A percentile compares a stretch with the other conserved stretches of the same genome.
Conservation (phyloP, 1,140 invertebrate species). For the Coelopa frigida region DNA sequence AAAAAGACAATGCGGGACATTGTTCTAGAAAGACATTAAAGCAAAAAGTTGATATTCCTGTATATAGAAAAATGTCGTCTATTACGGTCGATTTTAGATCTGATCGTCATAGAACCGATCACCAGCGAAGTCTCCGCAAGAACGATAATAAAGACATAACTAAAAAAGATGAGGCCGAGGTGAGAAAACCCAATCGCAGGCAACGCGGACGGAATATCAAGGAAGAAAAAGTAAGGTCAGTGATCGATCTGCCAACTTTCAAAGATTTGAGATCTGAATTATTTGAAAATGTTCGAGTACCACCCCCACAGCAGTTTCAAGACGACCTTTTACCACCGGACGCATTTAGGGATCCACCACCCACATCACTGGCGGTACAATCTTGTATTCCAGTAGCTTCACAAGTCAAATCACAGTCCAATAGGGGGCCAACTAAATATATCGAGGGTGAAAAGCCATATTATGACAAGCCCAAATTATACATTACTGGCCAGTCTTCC, state of each 20-base stretch:
- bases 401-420: constrained; percentile 15
- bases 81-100: constrained; percentile 29
- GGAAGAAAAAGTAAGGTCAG: too few species aligned
- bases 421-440: background rate
- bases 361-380: constrained; percentile 1
- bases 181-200: too few species aligned
- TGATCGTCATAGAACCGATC: too few species aligned
- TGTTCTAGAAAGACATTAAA: background rate
- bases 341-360: constrained; percentile 56
- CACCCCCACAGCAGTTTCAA: constrained; percentile 77
- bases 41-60: constrained; percentile 11
- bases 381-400: too few species aligned
- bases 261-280: too few species aligned
- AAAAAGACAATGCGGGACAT: constrained; percentile 9
- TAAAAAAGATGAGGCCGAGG: too few species aligned
- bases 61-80: constrained; percentile 34
- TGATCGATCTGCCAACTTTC: constrained; percentile 48
- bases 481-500: background rate
- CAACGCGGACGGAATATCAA: too few species aligned
- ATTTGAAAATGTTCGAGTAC: constrained; percentile 61
- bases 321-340: constrained; percentile 69
- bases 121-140: too few species aligned
- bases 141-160: too few species aligned
- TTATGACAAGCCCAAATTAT: too few species aligned
- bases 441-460: too few species aligned